Conservation (phyloP, 2,113 vertebrate genomes). For the Solenodon paradoxus region DNA sequence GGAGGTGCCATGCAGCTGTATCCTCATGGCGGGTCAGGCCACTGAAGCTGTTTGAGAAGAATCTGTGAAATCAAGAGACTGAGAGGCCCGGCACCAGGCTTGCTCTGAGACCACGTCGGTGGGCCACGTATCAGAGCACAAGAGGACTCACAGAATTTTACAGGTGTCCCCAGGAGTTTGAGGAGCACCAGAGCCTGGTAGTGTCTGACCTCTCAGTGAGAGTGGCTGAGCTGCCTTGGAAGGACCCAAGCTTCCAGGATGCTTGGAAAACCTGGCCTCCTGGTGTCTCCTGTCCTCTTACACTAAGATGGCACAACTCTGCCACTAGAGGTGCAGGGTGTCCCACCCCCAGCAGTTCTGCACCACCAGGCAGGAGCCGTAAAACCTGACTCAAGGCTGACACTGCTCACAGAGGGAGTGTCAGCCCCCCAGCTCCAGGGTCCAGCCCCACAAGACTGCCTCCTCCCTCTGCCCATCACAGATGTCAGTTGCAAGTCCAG, state of each 20-base stretch:
- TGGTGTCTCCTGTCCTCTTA: neutral
- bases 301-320: neutral
- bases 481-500: neutral
- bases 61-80: neutral
- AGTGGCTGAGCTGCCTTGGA: neutral
- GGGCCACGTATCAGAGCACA: neutral
- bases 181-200: neutral
- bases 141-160: neutral
- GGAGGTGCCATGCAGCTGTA: neutral
- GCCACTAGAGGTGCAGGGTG: neutral
- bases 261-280: neutral
- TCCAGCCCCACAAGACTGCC: neutral
- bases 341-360: neutral
- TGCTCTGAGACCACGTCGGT: neutral
- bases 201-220: too few relatives aligned
- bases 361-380: neutral
- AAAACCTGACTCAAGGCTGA: neutral
- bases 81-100: neutral
- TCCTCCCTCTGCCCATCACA: rapidly evolving
- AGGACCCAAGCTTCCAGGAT: too few relatives aligned
- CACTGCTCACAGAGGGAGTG: neutral
- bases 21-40: neutral
- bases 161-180: neutral
- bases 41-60: neutral
- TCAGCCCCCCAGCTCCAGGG: neutral